Evolutionary conservation across 2,888 invertebrate species (phyloP).

Genomic region (Oligia fasciuncula): DNA sequence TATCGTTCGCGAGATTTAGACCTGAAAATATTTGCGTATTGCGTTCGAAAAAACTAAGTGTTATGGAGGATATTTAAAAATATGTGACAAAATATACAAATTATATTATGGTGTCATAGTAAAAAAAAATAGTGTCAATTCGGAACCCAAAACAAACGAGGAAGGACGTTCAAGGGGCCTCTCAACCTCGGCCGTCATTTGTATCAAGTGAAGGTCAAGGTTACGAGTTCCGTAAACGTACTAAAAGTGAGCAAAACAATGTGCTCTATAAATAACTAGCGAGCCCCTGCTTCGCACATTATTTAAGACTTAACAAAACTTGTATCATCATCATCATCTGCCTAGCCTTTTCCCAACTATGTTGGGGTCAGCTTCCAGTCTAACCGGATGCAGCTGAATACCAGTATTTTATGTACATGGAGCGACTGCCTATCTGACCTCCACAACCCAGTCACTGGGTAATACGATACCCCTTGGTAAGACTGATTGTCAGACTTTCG

Average conservation of each 20-base stretch:
- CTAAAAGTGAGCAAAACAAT: background rate
- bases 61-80: constrained; percentile 2
- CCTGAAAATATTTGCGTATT: constrained; percentile 28
- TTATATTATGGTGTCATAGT: background rate
- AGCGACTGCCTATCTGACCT: no score
- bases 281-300: no score
- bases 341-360: no score
- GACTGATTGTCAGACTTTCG: no score
- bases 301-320: background rate
- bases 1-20: constrained; percentile 36
- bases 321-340: background rate
- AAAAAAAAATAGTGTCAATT: background rate
- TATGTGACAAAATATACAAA: background rate
- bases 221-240: constrained; percentile 21
- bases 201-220: constrained; percentile 21
- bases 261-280: background rate
- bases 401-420: no score
- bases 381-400: no score
- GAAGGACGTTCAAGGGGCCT: constrained; percentile 8
- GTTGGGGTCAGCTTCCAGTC: no score
- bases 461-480: no score
- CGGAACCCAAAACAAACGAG: constrained; percentile 9
- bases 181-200: constrained; percentile 5
- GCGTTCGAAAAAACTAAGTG: constrained; percentile 15
- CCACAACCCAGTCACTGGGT: no score